Evolutionary conservation across 2,888 invertebrate genomes (phyloP).

Genomic region (Caenorhabditis afra): DNA sequence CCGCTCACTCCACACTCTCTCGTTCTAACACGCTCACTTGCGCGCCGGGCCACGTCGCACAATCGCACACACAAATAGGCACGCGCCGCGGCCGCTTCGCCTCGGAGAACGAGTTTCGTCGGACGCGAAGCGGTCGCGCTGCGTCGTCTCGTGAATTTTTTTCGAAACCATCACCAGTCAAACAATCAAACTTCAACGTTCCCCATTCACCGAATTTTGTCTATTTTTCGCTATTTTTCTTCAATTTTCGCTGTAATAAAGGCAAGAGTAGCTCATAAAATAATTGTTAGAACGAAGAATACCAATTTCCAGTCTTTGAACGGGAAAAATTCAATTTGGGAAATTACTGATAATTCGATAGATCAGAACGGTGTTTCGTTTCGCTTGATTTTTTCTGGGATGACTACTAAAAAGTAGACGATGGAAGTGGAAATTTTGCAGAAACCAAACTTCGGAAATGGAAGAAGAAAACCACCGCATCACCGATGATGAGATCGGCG

Average conservation of each 20-base stretch:
- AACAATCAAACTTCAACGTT: constrained; percentile 12
- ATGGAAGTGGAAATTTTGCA: constrained; percentile 15
- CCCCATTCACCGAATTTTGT: background rate
- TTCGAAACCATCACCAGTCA: background rate
- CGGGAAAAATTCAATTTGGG: too few relatives aligned
- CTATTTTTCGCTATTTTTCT: background rate
- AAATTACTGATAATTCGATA: too few relatives aligned
- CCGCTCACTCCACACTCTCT: constrained; percentile 20
- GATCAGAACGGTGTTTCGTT: too few relatives aligned
- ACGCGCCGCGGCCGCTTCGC: constrained; percentile 48
- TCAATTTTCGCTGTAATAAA: background rate
- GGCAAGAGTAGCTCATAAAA: background rate
- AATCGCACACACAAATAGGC: constrained; percentile 42
- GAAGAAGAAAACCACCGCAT: constrained; percentile 58
- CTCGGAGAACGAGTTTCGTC: background rate
- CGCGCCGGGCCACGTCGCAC: constrained; percentile 52
- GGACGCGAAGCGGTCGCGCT: constrained; percentile 44
- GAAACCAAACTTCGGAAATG: constrained; percentile 35
- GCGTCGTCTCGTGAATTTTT: constrained; percentile 51
- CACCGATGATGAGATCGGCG: constrained; percentile 54
- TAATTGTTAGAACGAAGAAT: background rate
- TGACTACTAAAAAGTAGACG: constrained; percentile 2
- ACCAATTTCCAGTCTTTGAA: too few relatives aligned
- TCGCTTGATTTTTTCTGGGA: background rate
- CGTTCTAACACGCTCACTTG: background rate